Evolutionary conservation across 2,113 vertebrate species (phyloP).

Genomic region (Tyrannus savana): DNA sequence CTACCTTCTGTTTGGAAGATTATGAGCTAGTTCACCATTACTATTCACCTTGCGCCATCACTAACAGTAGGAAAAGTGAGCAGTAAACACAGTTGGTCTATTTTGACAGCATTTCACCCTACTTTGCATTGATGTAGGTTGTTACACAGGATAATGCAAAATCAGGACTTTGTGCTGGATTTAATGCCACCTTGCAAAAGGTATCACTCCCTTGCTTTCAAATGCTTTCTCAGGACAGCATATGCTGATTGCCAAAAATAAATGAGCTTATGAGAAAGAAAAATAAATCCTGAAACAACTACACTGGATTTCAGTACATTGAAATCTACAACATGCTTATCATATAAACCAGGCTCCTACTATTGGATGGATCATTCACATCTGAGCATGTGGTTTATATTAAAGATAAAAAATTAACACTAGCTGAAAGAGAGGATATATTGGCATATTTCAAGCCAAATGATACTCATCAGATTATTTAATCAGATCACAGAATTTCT

Average conservation of each 20-base stretch:
- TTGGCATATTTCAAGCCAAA: not conserved
- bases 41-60: conserved; percentile 59
- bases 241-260: not conserved
- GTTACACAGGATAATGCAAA: not conserved
- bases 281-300: not conserved
- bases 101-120: conserved; percentile 27
- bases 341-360: not conserved
- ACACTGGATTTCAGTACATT: not conserved
- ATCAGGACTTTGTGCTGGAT: not conserved
- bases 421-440: not conserved
- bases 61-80: conserved; percentile 36
- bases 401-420: not conserved
- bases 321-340: not conserved
- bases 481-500: not conserved
- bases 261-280: not conserved
- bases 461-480: not conserved
- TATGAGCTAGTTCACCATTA: conserved; percentile 54
- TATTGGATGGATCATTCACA: not conserved
- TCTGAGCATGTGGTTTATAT: not conserved
- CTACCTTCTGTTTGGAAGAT: conserved; percentile 52
- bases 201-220: not conserved
- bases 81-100: conserved; percentile 21
- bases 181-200: conserved; percentile 19
- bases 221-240: conserved; percentile 1
- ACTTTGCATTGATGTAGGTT: conserved; percentile 6